Evolutionary conservation across 92 coral and sea anemone genomes (phyloP), one percentile per base, ranked within the genome.

Genomic region (Chrysogorgia sp.): DNA sequence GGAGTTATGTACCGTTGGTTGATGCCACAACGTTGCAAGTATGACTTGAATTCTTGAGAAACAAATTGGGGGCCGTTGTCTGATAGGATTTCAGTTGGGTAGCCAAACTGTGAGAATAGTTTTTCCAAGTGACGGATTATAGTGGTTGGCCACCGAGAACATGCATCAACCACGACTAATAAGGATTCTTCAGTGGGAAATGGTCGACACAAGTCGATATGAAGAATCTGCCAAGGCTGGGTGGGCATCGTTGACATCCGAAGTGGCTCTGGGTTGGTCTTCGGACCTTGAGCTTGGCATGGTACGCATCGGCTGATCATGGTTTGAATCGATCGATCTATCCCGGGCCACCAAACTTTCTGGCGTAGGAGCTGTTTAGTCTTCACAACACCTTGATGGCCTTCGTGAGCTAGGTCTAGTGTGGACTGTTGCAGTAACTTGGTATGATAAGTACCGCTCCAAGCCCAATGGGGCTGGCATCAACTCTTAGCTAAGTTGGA

Each of bases 311-410:
- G 69, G 37, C 7, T 23, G 23, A 63, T 63, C 69, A 34, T 10
- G 15, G 14, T 63, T 6, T 63, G 45, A 63, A 34, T 48, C n/a
- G n/a, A n/a, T n/a, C n/a, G n/a, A n/a, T n/a, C n/a, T n/a, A n/a
- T n/a, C n/a, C n/a, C n/a, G n/a, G n/a, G n/a, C n/a, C 74, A 66
- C 74, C 55, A 66, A 37, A 40, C 74, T 41, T 66, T 66, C 37
- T 66, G 74, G 30, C 53, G 55, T 12, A 66, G 74, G 40, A 66
- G 74, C 7, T 66, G 74, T 34, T 66, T 66, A n/a, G 55, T 66
- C 37, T 66, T 66, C 52, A 66, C 74, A 31, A 66, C 22, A 30
- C 74, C 74, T 52, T 66, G 74, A 66, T 66, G 74, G 24, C 49
- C 8, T 31, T 64, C 28, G 40, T 31, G 71, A 25, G 19, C 2